A percentile compares a stretch with the other conserved stretches of the same genome.
phyloP scores from a whole-genome alignment of 2,797 vertebrate genomes.

The Cynopterus sphinx region DNA sequence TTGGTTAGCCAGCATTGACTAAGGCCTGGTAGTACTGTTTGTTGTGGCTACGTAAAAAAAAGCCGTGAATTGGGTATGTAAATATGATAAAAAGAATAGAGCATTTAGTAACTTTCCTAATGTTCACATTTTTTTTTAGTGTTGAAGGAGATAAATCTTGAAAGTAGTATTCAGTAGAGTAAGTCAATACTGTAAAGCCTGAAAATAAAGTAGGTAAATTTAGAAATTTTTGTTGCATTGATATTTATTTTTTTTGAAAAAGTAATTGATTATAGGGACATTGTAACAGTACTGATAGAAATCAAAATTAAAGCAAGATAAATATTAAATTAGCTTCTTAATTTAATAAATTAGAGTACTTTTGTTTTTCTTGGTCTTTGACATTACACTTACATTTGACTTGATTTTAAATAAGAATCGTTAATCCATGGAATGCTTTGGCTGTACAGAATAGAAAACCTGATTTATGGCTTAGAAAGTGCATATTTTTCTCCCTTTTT shows the following conservation, averaged over 20 bases:
- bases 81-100: conserved; percentile 8
- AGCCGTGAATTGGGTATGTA: neutral
- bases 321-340: neutral
- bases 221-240: neutral
- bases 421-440: neutral
- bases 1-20: neutral
- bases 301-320: conserved; percentile 36
- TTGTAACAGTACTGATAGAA: neutral
- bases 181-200: neutral
- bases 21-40: neutral
- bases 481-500: neutral
- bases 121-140: conserved; percentile 11
- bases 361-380: neutral
- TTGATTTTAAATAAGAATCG: conserved; percentile 27
- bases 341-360: neutral
- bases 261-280: neutral
- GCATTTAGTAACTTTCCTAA: neutral
- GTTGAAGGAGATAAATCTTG: neutral
- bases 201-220: neutral
- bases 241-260: neutral
- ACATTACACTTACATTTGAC: neutral
- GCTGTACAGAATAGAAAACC: neutral
- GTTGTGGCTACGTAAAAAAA: neutral
- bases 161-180: neutral
- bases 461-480: neutral